phyloP scores from a whole-genome alignment of 1,140 invertebrate species.

The Brachionus manjavacas region DNA sequence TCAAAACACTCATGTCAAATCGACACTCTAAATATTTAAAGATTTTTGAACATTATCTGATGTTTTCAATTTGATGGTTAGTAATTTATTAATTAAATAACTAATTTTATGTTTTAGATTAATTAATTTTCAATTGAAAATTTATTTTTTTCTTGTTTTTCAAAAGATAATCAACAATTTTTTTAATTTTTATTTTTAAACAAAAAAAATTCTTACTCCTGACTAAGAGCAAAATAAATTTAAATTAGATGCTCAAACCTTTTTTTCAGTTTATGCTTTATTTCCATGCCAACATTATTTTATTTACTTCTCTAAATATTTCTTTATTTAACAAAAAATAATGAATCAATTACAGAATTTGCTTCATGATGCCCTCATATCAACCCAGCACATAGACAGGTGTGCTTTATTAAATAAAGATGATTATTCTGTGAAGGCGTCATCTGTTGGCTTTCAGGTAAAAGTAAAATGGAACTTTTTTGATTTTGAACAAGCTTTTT shows the following conservation, averaged over 20 bases:
- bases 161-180: too few species aligned
- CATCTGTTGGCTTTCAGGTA: constrained; percentile 53
- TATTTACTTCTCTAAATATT: background rate
- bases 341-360: constrained; percentile 57
- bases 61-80: too few species aligned
- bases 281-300: background rate
- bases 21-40: too few species aligned
- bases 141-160: too few species aligned
- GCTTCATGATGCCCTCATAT: constrained; percentile 55
- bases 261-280: background rate
- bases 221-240: too few species aligned
- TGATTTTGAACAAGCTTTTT: background rate
- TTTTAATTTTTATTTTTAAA: too few species aligned
- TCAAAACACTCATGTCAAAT: too few species aligned
- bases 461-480: background rate
- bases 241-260: background rate
- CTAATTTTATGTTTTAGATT: too few species aligned
- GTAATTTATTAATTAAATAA: too few species aligned
- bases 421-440: constrained; percentile 49
- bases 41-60: too few species aligned
- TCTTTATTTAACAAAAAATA: constrained; percentile 44
- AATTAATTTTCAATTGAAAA: too few species aligned
- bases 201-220: too few species aligned
- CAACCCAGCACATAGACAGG: constrained; percentile 54
- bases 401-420: constrained; percentile 53